A percentile compares a stretch with the other conserved stretches of the same genome.
These are phyloP conservation scores for Temnothorax nylanderi DNA, from an alignment of 1,140 invertebrate species.

Conservation along the genomic window DNA sequence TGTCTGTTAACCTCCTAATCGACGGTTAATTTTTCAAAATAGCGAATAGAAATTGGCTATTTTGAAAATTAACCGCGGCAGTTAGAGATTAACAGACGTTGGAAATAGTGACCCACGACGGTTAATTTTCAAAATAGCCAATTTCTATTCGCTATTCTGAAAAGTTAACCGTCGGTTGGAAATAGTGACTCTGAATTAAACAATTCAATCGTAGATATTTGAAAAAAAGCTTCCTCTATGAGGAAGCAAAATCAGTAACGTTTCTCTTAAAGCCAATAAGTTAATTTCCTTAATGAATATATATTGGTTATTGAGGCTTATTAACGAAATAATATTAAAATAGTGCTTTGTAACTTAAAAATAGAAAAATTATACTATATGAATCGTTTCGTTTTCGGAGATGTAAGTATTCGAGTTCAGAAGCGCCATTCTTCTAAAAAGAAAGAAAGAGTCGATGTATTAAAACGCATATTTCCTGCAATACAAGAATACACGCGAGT, in stretches of 20 bases:
- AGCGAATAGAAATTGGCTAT: no score
- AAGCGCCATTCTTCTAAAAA: background rate
- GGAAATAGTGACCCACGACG: no score
- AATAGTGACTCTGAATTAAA: background rate
- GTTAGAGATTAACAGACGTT: no score
- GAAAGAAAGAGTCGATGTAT: background rate
- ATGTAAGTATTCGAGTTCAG: background rate
- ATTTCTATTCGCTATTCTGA: no score
- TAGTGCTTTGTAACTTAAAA: background rate
- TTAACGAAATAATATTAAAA: background rate
- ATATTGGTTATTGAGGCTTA: background rate
- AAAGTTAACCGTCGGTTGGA: no score
- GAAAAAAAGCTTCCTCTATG: background rate
- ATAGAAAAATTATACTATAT: background rate
- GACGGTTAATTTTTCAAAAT: no score
- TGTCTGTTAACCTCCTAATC: no score
- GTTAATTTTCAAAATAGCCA: no score
- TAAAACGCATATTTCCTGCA: conserved; percentile 20
- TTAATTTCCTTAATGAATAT: background rate
- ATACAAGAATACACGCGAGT: background rate
- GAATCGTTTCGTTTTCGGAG: background rate
- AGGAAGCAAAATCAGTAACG: background rate
- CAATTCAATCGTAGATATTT: background rate
- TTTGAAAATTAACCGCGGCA: no score
- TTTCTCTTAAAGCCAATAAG: background rate